A percentile compares a stretch with the other conserved stretches of the same genome.
These are phyloP conservation scores for Chiroxiphia lanceolata DNA, from an alignment of 2,797 vertebrate genomes.

Conservation along the genomic window DNA sequence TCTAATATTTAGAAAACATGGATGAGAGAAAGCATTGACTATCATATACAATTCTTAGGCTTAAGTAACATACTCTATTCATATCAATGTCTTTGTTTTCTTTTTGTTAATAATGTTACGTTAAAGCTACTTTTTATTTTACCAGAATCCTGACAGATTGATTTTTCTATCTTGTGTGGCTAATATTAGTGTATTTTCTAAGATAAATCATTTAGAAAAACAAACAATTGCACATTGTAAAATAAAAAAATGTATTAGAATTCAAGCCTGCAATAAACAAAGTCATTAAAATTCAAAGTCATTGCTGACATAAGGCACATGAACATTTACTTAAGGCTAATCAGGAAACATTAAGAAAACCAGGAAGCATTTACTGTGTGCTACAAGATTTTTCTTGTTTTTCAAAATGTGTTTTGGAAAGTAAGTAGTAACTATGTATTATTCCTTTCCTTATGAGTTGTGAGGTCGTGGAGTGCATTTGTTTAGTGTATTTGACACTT, in stretches of 20 bases:
- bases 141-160: background rate
- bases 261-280: background rate
- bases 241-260: background rate
- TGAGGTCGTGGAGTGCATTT: background rate
- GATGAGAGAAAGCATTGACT: background rate
- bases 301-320: background rate
- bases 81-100: background rate
- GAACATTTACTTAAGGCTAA: background rate
- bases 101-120: background rate
- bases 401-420: background rate
- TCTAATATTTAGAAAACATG: background rate
- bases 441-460: background rate
- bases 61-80: background rate
- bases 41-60: background rate
- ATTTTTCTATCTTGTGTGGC: background rate
- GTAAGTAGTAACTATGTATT: background rate
- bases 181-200: background rate
- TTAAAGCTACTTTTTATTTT: background rate
- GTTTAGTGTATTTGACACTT: background rate
- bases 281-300: background rate
- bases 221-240: background rate
- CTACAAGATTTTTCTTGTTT: background rate
- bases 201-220: background rate
- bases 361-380: background rate
- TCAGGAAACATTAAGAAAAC: background rate